Conservation (phyloP, 2,113 vertebrate genomes). For the Orientallactaga bullata region DNA sequence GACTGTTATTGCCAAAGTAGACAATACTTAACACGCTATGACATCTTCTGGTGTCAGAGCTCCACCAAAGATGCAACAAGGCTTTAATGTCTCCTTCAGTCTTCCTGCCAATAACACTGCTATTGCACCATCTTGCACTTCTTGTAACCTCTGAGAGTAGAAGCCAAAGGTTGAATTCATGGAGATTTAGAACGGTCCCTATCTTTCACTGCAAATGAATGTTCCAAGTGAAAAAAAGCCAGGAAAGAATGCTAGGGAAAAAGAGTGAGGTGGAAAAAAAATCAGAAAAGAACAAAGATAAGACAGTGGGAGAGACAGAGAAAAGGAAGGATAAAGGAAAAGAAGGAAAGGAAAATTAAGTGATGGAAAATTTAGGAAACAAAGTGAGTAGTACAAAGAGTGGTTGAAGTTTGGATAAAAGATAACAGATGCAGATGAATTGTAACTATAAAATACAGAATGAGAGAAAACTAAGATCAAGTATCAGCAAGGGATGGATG, state of each 20-base stretch:
- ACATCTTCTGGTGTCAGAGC: neutral
- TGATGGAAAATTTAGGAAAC: neutral
- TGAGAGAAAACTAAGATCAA: neutral
- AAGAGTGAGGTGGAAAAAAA: neutral
- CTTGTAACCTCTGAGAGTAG: neutral
- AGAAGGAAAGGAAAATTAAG: neutral
- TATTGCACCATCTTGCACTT: neutral
- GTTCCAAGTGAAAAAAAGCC: neutral
- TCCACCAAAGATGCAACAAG: neutral
- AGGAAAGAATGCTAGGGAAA: neutral
- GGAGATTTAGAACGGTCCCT: neutral
- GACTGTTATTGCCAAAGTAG: no score
- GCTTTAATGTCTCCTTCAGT: rapidly evolving
- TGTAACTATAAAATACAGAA: neutral
- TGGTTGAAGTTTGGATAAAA: neutral
- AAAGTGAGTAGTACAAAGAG: neutral
- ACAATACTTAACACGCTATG: neutral
- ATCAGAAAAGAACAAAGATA: neutral
- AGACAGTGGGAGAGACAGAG: neutral
- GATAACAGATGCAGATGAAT: neutral
- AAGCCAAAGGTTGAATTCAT: neutral
- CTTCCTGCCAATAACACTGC: neutral
- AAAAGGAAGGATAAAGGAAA: neutral
- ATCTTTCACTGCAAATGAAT: no score
- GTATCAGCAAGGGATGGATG: neutral